Base-by-base conservation (phyloP, 2,797 vertebrate species). In the Gallirallus australis region DNA sequence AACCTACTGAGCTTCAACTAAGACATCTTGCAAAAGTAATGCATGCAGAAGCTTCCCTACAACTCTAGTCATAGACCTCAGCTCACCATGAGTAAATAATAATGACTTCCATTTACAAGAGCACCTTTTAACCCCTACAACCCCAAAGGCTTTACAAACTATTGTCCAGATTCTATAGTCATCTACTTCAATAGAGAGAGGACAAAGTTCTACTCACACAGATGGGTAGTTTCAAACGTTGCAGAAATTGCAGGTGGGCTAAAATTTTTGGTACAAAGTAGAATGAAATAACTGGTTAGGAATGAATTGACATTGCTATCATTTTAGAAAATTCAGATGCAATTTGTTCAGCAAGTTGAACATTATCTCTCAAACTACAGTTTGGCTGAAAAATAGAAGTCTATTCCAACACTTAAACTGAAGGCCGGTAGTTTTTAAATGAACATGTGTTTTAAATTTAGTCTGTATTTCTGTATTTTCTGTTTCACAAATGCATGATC, bases 1-100 rank as follows among this genome's bases (percentile, higher is more conserved):
- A 89, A 93, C 57, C 25, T 75, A 86, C 81, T 83, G 89, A 89
- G 73, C 86, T 94, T 91, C 87, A 86, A 20, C 71, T 90, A 52
- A 93, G 91, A 86, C 75, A 47, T 85, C 82, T 82, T 92, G 83
- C 73, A 86, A 81, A 81, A 90, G 52, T n/a, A 39, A 33, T 61
- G n/a, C 0, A 0, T 15, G 39, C n/a, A 64, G 68, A 66, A 77
- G 23, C 79, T 95, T 90, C 52, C 66, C 70, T 73, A n/a, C 35
- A 18, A 64, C 27, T 70, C 33, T 71, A 28, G 65, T 70, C 81
- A 40, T n/a, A 59, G n/a, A 53, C 5, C 20, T 89, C 66, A 71
- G 53, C 54, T 93, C 68, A 40, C 78, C 24, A 39, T 35, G 35
- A 73, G 37, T 73, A 95, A 95, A 87, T 91, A 92, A 70, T 56